Base-by-base conservation (phyloP, 2,797 vertebrate genomes). In the Heterohyrax brucei region DNA sequence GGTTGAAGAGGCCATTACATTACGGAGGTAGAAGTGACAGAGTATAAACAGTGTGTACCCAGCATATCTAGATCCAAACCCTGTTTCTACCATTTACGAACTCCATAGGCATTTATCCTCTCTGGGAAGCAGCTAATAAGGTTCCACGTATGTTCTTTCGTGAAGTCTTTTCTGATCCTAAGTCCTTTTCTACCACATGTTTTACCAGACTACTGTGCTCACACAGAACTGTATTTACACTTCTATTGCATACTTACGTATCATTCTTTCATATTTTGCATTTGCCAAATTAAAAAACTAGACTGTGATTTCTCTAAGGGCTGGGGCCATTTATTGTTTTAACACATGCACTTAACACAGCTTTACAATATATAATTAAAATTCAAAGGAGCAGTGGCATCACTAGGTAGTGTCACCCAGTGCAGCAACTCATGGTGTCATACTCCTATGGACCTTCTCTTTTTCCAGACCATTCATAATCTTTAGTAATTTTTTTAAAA, bases 351-450 rank as follows among this genome's bases (percentile, higher is more conserved):
- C 24, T 70, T 61, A 66, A 13, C 24, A 18, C 30, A n/a, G 2
- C 75, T 88, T 75, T 30, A 61, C 53, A n/a, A 87, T 66, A 68
- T 24, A 56, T 3, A 46, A 85, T 1, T 5, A 66, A 82, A 96
- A 92, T 87, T 83, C 30, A 94, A 78, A 85, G 75, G 30, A 61
- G 10, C 53, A 56, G 53, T 56, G 53, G 53, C 12, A 13, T 56
- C 53, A 56, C 53, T 56, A 56, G 13, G 53, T 56, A 56, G 53
- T 56, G 53, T 56, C 53, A 16, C 53, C 12, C 53, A 16, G 13
- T 56, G 53, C 53, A 56, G 53, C 18, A 56, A 12, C 53, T 56
- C 53, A 56, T 56, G 53, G 12, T 56, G 53, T 56, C 53, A 13
- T 3, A 4, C 13, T 56, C 53, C 53, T 56, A 16, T 56, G 53